phyloP scores from a whole-genome alignment of 2,113 vertebrate genomes.

The Sporophila hypoxantha region DNA sequence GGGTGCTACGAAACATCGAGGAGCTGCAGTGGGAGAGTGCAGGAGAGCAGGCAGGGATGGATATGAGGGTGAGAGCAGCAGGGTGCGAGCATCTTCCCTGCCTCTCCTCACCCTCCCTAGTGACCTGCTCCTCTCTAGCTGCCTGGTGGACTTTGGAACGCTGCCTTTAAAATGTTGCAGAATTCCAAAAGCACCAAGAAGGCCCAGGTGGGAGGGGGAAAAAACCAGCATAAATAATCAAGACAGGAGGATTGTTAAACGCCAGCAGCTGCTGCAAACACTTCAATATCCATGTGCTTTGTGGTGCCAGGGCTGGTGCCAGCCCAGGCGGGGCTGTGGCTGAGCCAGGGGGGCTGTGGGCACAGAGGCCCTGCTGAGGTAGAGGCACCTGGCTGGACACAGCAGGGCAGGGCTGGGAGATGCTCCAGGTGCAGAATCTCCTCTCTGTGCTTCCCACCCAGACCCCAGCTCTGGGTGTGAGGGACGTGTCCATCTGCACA shows the following conservation, averaged over 20 bases:
- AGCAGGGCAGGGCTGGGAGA: not conserved
- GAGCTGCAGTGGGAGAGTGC: not conserved
- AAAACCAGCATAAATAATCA: not conserved
- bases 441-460: not conserved
- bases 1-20: fast-evolving
- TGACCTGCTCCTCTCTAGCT: not conserved
- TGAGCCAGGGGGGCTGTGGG: fast-evolving
- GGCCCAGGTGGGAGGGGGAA: not conserved
- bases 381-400: fast-evolving
- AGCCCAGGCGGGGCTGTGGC: too few relatives aligned
- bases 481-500: fast-evolving
- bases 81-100: not conserved
- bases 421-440: not conserved
- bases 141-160: not conserved
- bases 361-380: fast-evolving
- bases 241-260: not conserved
- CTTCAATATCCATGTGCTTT: fast-evolving
- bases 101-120: not conserved
- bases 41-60: not conserved
- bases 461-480: fast-evolving
- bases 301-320: not conserved
- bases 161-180: not conserved
- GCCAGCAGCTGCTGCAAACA: not conserved
- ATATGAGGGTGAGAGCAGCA: not conserved
- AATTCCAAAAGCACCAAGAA: not conserved